phyloP scores from a whole-genome alignment of 2,888 invertebrate genomes.

The Ectropis crepuscularia region DNA sequence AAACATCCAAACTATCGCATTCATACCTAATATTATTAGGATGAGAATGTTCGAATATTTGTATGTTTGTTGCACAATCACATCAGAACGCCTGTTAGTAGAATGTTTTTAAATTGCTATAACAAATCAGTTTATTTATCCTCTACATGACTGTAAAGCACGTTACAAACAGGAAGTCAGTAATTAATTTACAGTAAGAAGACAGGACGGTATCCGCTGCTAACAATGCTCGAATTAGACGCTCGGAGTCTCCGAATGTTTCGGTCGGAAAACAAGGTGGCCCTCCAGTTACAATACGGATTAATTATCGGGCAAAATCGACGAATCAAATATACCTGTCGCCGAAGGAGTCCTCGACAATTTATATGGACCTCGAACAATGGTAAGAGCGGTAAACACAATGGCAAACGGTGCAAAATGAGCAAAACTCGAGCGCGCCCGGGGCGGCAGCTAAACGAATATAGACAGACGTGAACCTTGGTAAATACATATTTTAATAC shows the following conservation, averaged over 20 bases:
- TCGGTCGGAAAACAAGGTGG: constrained; percentile 73
- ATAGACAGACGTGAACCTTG: constrained; percentile 33
- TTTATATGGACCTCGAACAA: constrained; percentile 81
- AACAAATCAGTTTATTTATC: constrained; percentile 6
- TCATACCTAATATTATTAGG: no score
- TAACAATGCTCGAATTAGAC: constrained; percentile 55
- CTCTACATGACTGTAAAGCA: constrained; percentile 34
- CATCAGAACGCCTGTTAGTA: no score
- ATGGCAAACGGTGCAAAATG: constrained; percentile 77
- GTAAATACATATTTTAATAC: constrained; percentile 34
- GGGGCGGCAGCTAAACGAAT: constrained; percentile 32
- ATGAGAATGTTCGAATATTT: no score
- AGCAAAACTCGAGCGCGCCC: constrained; percentile 60
- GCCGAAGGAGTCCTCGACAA: constrained; percentile 77
- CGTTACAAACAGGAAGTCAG: constrained; percentile 29
- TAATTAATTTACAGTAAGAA: constrained; percentile 42
- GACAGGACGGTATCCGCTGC: constrained; percentile 37
- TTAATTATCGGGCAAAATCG: constrained; percentile 83
- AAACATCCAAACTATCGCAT: no score
- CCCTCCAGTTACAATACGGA: constrained; percentile 81
- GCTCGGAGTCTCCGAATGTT: constrained; percentile 52
- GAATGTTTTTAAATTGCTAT: no score
- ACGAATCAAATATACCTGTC: constrained; percentile 84
- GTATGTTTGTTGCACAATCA: no score
- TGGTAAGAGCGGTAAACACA: constrained; percentile 83